Percentiles rank a stretch among this genome's conserved stretches.
Conservation (phyloP, 2,113 vertebrate genomes). For the Formicarius rufipectus region DNA sequence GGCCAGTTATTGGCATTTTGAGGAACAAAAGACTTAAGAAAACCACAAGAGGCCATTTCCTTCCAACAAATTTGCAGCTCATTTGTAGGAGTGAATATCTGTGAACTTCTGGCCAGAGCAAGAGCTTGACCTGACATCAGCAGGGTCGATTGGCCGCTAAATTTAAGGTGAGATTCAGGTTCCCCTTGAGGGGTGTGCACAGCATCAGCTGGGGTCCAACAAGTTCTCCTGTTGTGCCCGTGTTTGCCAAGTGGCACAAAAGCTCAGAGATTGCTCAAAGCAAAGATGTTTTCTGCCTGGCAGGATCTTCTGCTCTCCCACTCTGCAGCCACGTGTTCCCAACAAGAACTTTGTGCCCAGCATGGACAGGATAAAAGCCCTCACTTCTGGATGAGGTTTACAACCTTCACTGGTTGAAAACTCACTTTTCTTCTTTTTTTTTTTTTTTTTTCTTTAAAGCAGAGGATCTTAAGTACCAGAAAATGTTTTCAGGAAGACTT, state of each 20-base stretch:
- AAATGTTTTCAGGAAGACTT: neutral
- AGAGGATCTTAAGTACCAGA: neutral
- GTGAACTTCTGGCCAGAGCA: neutral
- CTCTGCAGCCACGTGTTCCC: neutral
- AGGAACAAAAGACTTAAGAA: neutral
- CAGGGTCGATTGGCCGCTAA: neutral
- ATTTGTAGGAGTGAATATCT: neutral
- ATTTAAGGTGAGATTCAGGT: neutral
- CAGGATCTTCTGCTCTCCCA: neutral
- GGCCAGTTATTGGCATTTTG: neutral
- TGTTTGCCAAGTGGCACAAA: neutral
- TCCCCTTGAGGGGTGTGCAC: neutral
- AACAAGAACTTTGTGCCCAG: neutral
- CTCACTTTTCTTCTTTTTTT: neutral
- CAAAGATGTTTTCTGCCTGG: neutral
- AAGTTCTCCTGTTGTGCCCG: neutral
- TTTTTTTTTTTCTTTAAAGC: neutral
- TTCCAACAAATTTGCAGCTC: neutral
- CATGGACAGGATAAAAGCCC: neutral
- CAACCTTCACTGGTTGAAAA: neutral
- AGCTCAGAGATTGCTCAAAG: neutral
- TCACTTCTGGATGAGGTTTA: neutral
- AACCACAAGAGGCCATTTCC: neutral
- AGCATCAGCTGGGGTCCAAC: neutral
- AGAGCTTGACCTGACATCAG: neutral